phyloP scores from a whole-genome alignment of 2,888 invertebrate genomes.

The Plebejus anna region DNA sequence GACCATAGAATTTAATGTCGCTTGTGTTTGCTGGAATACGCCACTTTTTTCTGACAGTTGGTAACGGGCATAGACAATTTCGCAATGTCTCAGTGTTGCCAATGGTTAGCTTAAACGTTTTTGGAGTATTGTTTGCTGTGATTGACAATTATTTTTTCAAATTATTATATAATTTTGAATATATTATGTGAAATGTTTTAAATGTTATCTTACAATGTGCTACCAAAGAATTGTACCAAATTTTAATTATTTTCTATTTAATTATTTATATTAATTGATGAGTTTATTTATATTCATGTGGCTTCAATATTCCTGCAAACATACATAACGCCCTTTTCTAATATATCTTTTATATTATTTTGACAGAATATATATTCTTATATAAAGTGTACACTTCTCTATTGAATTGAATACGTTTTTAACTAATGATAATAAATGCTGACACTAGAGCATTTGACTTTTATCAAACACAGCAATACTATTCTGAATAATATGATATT shows the following conservation, averaged over 20 bases:
- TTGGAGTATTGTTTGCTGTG: not conserved
- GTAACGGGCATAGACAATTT: not conserved
- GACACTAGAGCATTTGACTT: conserved; percentile 54
- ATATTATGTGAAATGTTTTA: not conserved
- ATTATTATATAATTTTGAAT: not conserved
- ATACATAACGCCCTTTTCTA: conserved; percentile 57
- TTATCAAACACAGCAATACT: conserved; percentile 32
- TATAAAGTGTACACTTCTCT: conserved; percentile 56
- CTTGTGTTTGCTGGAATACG: conserved; percentile 51
- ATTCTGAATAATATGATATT: not conserved
- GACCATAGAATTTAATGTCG: conserved; percentile 63
- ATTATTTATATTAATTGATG: not conserved
- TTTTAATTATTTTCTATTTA: conserved; percentile 3
- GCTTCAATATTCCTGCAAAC: conserved; percentile 44
- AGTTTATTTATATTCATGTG: not conserved
- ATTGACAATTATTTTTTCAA: not conserved
- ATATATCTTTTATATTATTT: conserved; percentile 53
- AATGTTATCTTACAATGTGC: not conserved
- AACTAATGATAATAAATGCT: conserved; percentile 40
- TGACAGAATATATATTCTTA: conserved; percentile 57
- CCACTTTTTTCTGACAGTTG: conserved; percentile 9
- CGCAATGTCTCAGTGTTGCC: not conserved
- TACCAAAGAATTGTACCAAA: conserved; percentile 19
- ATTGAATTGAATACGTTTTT: conserved; percentile 45
- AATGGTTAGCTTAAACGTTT: not conserved